Evolutionary conservation across 2,113 vertebrate genomes (phyloP).

Genomic region (Melanostigma gelatinosum): DNA sequence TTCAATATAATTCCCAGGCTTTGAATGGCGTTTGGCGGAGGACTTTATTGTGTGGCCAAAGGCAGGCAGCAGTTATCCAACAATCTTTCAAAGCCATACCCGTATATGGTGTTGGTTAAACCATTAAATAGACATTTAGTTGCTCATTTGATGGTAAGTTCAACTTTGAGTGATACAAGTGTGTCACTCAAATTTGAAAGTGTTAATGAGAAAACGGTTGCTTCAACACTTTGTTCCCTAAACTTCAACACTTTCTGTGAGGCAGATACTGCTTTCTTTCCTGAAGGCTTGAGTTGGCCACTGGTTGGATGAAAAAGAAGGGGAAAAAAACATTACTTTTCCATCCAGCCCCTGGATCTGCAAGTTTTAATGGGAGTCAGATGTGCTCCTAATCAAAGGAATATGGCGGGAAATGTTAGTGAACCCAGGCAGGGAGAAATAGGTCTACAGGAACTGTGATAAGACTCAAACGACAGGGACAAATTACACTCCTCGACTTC

Average conservation of each 20-base stretch:
- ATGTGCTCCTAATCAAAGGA: slow-evolving; percentile 82
- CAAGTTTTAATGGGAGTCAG: slow-evolving; percentile 82
- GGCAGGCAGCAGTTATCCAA: slow-evolving; percentile 39
- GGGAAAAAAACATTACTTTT: slow-evolving; percentile 56
- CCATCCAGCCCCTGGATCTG: slow-evolving; percentile 71
- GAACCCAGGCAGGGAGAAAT: slow-evolving; percentile 59
- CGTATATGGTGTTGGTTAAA: slow-evolving; percentile 35
- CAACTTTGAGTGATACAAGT: slow-evolving; percentile 24
- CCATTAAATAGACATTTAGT: slow-evolving; percentile 31
- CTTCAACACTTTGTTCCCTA: slow-evolving; percentile 12
- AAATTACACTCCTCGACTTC: slow-evolving; percentile 57
- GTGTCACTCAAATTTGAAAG: slow-evolving; percentile 29
- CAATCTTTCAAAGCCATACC: slow-evolving; percentile 31
- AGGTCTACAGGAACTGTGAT: slow-evolving; percentile 70
- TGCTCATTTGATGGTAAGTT: slow-evolving; percentile 21
- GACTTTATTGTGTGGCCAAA: slow-evolving; percentile 48
- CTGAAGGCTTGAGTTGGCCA: slow-evolving; percentile 56
- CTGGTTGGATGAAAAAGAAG: slow-evolving; percentile 38
- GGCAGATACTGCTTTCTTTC: slow-evolving; percentile 30
- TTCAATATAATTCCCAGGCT: slow-evolving; percentile 57
- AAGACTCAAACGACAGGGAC: slow-evolving; percentile 65
- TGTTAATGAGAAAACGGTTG: slow-evolving; percentile 60
- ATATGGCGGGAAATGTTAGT: slow-evolving; percentile 79
- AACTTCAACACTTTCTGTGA: slow-evolving; percentile 37
- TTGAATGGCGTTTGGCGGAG: slow-evolving; percentile 47